phyloP scores from a whole-genome alignment of 2,113 vertebrate species.

The Chlamydotis undulata region DNA sequence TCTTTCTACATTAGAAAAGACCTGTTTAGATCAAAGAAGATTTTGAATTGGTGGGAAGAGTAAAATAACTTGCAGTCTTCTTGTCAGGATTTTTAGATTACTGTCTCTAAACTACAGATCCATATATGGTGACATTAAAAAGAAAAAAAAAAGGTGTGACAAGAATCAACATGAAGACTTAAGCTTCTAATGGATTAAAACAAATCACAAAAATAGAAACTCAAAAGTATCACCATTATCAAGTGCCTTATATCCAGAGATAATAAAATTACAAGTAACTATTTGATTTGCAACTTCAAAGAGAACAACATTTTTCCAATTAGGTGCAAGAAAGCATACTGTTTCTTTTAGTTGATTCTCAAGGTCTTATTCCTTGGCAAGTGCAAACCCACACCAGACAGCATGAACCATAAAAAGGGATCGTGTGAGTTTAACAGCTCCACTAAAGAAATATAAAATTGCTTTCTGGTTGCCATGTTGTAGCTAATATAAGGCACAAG shows the following conservation, averaged over 20 bases:
- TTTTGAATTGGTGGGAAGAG: neutral
- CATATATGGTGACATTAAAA: neutral
- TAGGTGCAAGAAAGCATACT: neutral
- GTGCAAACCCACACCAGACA: neutral
- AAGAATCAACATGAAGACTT: neutral
- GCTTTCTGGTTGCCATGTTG: neutral
- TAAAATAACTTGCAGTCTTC: neutral
- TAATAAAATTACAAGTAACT: neutral
- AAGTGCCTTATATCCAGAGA: neutral
- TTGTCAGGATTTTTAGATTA: neutral
- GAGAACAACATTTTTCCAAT: neutral
- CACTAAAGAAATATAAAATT: neutral
- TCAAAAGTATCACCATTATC: neutral
- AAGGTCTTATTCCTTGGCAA: neutral
- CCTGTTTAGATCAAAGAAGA: neutral
- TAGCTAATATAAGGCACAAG: neutral
- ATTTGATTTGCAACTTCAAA: neutral
- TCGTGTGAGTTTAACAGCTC: neutral
- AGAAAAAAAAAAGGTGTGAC: neutral
- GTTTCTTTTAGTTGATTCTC: neutral
- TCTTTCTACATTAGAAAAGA: neutral
- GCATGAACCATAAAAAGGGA: neutral
- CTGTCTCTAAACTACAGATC: neutral
- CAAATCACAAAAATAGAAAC: neutral
- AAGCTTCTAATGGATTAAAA: neutral